These are phyloP conservation scores for Clavelina lepadiformis DNA, from an alignment of 23 tunicate species.

Conservation along the genomic window DNA sequence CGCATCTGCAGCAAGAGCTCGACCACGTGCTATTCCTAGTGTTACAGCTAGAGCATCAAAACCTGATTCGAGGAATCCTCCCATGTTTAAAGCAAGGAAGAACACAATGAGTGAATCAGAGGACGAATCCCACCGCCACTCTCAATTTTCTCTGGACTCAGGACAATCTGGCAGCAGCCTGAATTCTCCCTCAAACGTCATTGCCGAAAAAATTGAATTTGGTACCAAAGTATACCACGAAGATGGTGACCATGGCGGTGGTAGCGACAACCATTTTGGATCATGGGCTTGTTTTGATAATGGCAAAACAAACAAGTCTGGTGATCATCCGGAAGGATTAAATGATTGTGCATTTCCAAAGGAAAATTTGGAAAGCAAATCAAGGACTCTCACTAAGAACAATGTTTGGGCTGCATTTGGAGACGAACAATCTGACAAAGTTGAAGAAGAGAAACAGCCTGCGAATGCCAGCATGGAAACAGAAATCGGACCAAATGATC, in stretches of 20 bases:
- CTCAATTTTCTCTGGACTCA: neutral
- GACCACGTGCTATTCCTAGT: slow-evolving; percentile 28
- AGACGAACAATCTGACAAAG: neutral
- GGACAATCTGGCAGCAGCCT: slow-evolving; percentile 10
- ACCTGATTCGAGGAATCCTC: slow-evolving; percentile 44
- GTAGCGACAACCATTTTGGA: neutral
- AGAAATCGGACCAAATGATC: neutral
- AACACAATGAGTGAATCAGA: neutral
- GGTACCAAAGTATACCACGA: slow-evolving; percentile 8
- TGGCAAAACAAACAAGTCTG: neutral
- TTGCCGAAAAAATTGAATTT: too few species aligned
- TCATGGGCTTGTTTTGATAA: slow-evolving; percentile 17
- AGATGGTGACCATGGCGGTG: neutral
- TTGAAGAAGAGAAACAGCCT: neutral
- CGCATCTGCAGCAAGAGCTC: slow-evolving; percentile 29
- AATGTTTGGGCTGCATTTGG: slow-evolving; percentile 6
- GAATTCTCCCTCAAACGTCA: neutral
- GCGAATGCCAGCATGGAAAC: neutral
- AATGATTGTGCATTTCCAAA: neutral
- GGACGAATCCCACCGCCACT: neutral
- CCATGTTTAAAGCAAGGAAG: slow-evolving; percentile 45
- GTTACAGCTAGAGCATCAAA: slow-evolving; percentile 9
- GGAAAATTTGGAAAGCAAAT: neutral
- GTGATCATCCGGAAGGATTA: neutral
- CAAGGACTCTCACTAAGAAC: neutral